A percentile compares a stretch with the other conserved stretches of the same genome.
Evolutionary conservation across 2,113 vertebrate genomes (phyloP).

Genomic region (Salvelinus namaycush): DNA sequence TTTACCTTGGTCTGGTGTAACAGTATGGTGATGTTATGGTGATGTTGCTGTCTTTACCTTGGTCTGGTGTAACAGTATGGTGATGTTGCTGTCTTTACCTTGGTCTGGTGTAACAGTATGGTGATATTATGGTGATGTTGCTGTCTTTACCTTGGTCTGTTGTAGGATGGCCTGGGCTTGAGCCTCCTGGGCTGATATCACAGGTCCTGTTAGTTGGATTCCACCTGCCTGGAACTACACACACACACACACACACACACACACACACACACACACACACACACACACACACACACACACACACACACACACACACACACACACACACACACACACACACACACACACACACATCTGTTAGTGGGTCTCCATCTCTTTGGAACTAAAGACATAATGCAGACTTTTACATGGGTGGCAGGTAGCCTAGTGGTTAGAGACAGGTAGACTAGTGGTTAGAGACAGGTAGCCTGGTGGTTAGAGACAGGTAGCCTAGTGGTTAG

Average conservation of each 20-base stretch:
- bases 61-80: no score
- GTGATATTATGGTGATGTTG: background rate
- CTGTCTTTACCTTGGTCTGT: slow-evolving; percentile 85
- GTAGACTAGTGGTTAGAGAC: no score
- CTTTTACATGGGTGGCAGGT: no score
- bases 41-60: no score
- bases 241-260: slow-evolving; percentile 24
- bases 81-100: no score
- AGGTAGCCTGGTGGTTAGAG: no score
- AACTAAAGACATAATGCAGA: no score
- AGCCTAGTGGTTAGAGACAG: no score
- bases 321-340: slow-evolving; percentile 15
- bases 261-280: slow-evolving; percentile 16
- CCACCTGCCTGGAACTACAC: slow-evolving; percentile 90
- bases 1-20: slow-evolving; percentile 92
- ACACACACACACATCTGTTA: slow-evolving; percentile 3
- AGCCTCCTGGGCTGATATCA: slow-evolving; percentile 91
- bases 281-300: slow-evolving; percentile 14
- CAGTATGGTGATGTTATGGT: no score
- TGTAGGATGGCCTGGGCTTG: slow-evolving; percentile 96
- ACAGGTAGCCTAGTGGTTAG: no score
- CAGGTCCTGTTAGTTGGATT: slow-evolving; percentile 78
- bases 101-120: background rate
- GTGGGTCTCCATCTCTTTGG: no score
- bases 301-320: slow-evolving; percentile 4